Evolutionary conservation across 2,888 invertebrate genomes (phyloP).

Genomic region (Petrophora chlorosata): DNA sequence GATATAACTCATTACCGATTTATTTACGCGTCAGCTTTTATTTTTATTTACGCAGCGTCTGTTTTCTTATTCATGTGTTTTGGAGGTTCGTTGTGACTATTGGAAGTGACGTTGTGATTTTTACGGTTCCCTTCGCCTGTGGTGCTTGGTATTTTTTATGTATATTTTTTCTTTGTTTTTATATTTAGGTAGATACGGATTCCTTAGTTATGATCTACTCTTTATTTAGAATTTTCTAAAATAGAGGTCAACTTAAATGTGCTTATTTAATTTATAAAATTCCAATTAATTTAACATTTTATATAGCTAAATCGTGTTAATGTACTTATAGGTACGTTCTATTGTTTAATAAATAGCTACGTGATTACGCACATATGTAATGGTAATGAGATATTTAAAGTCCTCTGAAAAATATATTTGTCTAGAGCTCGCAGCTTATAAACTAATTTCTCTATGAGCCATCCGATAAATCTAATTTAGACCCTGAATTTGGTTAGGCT

Average conservation of each 20-base stretch:
- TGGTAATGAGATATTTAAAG: too few species aligned
- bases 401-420: background rate
- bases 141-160: slow-evolving; percentile 23
- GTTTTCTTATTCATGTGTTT: slow-evolving; percentile 50
- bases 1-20: slow-evolving; percentile 49
- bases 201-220: too few species aligned
- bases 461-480: slow-evolving; percentile 8
- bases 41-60: slow-evolving; percentile 56
- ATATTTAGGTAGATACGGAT: too few species aligned
- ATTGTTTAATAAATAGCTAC: too few species aligned
- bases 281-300: too few species aligned
- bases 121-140: slow-evolving; percentile 54
- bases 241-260: too few species aligned
- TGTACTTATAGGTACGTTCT: too few species aligned
- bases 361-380: too few species aligned
- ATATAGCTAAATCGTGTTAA: too few species aligned
- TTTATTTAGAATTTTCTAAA: too few species aligned
- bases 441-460: slow-evolving; percentile 21
- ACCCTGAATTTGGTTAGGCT: slow-evolving; percentile 3
- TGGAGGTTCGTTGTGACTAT: slow-evolving; percentile 73
- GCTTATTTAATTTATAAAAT: too few species aligned
- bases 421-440: slow-evolving; percentile 15
- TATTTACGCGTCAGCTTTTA: slow-evolving; percentile 60
- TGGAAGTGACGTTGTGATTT: slow-evolving; percentile 69
- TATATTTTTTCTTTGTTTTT: slow-evolving; percentile 13